phyloP scores from a whole-genome alignment of 2,113 vertebrate species.

The Neolamprologus cancellatus region DNA sequence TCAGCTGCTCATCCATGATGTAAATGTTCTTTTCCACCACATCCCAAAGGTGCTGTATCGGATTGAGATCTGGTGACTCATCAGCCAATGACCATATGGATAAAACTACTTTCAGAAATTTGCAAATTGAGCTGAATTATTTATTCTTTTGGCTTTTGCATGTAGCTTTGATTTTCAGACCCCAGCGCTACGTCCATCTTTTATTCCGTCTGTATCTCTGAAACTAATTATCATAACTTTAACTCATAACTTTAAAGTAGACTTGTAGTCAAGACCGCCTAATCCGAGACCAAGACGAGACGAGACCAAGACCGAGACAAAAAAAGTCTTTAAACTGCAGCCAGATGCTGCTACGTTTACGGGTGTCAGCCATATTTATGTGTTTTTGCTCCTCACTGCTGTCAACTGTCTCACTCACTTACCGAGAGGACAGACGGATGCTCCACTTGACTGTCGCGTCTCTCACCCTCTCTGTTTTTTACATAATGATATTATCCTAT shows the following conservation, averaged over 20 bases:
- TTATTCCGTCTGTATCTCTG: not conserved
- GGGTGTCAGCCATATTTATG: not conserved
- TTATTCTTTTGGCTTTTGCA: not conserved
- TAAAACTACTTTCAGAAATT: not conserved
- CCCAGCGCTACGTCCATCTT: not conserved
- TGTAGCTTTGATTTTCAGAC: not conserved
- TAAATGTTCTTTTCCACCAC: too few relatives aligned
- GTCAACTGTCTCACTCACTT: too few relatives aligned
- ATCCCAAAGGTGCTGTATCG: not conserved
- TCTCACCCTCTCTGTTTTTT: too few relatives aligned
- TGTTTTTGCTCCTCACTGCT: not conserved
- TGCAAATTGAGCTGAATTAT: not conserved
- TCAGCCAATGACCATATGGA: not conserved
- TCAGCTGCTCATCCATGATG: too few relatives aligned
- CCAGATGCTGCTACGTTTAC: not conserved
- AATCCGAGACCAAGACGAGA: not conserved
- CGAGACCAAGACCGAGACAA: not conserved
- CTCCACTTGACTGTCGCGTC: accelerated
- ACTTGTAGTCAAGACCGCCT: not conserved
- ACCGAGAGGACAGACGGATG: too few relatives aligned
- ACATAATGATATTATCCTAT: too few relatives aligned
- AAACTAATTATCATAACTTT: not conserved
- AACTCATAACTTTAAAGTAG: not conserved
- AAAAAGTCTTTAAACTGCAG: not conserved
- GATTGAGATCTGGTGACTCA: not conserved